Base-by-base conservation (phyloP, 2,113 vertebrate species). In the Oxyura jamaicensis region DNA sequence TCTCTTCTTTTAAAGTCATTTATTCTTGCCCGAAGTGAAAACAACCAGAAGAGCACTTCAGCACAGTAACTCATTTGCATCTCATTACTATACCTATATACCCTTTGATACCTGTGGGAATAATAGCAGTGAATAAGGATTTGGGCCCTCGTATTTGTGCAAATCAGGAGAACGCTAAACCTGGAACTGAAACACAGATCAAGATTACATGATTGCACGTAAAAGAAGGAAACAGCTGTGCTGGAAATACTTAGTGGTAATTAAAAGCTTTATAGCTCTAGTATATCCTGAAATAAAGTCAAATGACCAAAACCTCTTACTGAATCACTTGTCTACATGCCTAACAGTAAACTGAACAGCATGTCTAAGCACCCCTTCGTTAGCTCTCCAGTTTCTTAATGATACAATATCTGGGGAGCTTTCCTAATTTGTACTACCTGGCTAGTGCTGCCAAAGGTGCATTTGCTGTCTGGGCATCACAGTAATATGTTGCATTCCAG, bases 381-480 rank as follows among this genome's bases (percentile, higher is more conserved):
- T 31, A 42, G 26, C 29, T 72, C 46, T 76, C 28, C 41, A 56
- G 39, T 44, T 31, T 50, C 50, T 71, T 42, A 50, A 12, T 15
- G 23, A 20, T 25, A 20, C 23, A 59, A 4, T 60, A 56, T 66
- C 16, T 50, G 7, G 19, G 67, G 31, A 4, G 6, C 8, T 79
- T 86, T n/a, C 22, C 26, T 31, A 7, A 22, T 48, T 68, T 53
- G 12, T 53, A 56, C 23, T 21, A 13, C 16, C 19, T 56, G n/a
- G 15, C 22, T 28, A 4, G 7, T 10, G 26, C n/a, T 75, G n/a
- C 35, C 58, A 31, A 66, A 44, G 44, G 68, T 62, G 3, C 11
- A 2, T 35, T 60, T 0, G 0, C 36, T 41, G 7, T 17, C 23
- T 2, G 3, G 50, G n/a, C 3, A 0, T 31, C 68, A 23, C n/a